Base-by-base conservation (phyloP, 2,113 vertebrate genomes). In the Symphodus melops region DNA sequence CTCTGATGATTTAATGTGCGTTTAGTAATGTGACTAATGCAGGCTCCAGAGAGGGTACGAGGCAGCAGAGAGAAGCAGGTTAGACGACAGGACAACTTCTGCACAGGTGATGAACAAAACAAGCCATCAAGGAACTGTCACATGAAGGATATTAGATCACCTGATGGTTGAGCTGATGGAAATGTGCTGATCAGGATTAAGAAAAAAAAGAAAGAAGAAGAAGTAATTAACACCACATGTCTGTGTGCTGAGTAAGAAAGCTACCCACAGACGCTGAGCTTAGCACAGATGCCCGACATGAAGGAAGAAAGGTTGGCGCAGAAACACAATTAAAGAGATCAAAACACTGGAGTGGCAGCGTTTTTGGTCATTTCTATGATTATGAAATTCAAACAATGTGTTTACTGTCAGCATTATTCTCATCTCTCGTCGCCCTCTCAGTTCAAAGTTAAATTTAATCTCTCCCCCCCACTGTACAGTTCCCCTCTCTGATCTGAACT, bases 401-500 rank as follows among this genome's bases (percentile, higher is more conserved):
- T 36, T 37, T n/a, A 57, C 36, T 20, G 20, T 37, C 3, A 9
- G 25, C 9, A 16, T 37, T 48, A 20, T 41, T 23, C 21, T 48
- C 21, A n/a, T 19, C 33, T 39, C 12, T 25, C 17, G 56, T 36
- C 54, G 13, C 48, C 52, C 17, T 19, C 3, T 9, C n/a, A 7
- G 42, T 57, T 62, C 37, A 33, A 58, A 12, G 23, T 25, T 8
- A 10, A 49, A 36, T 2, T 46, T 73, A 17, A 52, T 70, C 79
- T 76, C 10, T 14, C 57, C 56, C 59, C 12, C 1, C 19, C 9
- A 9, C 51, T 0, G 41, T 20, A 11, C 68, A 13, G 53, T 63
- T 28, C 39, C 49, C 44, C 6, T 0, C 69, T 79, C 49, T 81
- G 74, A 83, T 78, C 72, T 42, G 3, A 77, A n/a, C 48, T 46